Percentiles rank a stretch among this genome's conserved stretches.
These are phyloP conservation scores for Elephantulus edwardii DNA, from an alignment of 2,113 vertebrate genomes.

Conservation along the genomic window DNA sequence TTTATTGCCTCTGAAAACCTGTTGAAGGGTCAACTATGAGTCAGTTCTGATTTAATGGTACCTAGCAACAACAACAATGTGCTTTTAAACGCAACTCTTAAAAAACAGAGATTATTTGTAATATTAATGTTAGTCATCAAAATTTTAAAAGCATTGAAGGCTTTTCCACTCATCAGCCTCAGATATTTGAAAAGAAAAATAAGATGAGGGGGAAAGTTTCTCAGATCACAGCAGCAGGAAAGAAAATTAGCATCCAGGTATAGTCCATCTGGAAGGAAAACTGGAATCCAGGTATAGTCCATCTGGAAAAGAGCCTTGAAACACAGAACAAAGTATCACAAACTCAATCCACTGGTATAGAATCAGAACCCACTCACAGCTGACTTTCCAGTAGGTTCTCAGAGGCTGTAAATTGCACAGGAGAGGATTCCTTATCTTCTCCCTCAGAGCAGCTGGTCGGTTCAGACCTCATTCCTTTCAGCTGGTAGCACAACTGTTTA, in stretches of 20 bases:
- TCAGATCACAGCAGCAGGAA: not conserved
- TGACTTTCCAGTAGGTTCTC: no score
- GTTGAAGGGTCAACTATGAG: no score
- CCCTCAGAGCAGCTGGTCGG: no score
- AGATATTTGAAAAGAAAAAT: not conserved
- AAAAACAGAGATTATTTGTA: not conserved
- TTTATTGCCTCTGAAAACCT: no score
- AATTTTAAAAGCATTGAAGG: not conserved
- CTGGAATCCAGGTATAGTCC: not conserved
- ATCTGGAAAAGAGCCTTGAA: not conserved
- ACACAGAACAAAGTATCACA: not conserved
- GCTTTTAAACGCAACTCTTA: conserved; percentile 12
- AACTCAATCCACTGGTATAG: no score
- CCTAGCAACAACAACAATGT: no score
- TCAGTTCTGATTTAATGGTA: no score
- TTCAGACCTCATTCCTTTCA: no score
- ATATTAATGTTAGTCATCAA: conserved; percentile 14
- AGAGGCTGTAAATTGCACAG: no score
- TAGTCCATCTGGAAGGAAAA: not conserved
- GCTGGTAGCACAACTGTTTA: no score
- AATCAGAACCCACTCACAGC: no score
- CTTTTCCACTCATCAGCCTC: conserved; percentile 5
- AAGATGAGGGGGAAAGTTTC: not conserved
- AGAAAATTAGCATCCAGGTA: not conserved
- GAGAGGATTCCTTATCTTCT: no score